A percentile compares a stretch with the other conserved stretches of the same genome.
These are phyloP conservation scores for Polyergus mexicanus DNA, from an alignment of 1,140 invertebrate genomes.

Conservation along the genomic window DNA sequence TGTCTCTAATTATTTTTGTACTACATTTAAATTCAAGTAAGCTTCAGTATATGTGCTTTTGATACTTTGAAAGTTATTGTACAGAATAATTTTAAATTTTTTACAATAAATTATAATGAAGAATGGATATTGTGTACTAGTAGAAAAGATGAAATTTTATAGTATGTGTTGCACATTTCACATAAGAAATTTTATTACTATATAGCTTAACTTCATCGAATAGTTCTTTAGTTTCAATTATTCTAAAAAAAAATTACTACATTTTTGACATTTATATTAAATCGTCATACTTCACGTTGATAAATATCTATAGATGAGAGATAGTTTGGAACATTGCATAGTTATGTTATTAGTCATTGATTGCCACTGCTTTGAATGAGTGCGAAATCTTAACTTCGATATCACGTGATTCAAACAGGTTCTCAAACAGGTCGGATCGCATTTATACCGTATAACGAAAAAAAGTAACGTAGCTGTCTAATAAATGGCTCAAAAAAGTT, in stretches of 20 bases:
- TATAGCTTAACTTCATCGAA: not conserved
- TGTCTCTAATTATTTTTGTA: not conserved
- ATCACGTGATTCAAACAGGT: conserved; percentile 56
- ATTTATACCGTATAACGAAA: conserved; percentile 1
- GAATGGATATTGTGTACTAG: not conserved
- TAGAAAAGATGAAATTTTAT: not conserved
- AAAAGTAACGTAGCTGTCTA: conserved; percentile 8
- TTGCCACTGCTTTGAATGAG: conserved; percentile 23
- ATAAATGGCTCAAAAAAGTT: not conserved
- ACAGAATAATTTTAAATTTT: not conserved
- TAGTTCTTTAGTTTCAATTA: not conserved
- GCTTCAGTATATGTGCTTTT: not conserved
- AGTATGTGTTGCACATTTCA: not conserved
- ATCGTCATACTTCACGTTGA: not conserved
- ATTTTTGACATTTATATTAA: not conserved
- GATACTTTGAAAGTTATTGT: not conserved
- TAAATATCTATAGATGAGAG: not conserved
- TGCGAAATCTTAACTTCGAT: conserved; percentile 25
- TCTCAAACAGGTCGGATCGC: conserved; percentile 7
- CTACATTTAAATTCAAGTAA: not conserved
- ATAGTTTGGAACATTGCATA: not conserved
- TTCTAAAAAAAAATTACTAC: not conserved
- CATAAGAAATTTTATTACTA: not conserved
- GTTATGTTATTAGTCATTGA: conserved; percentile 27
- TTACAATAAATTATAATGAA: not conserved